Percentiles rank a stretch among this genome's conserved stretches.
Evolutionary conservation across 2,113 vertebrate genomes (phyloP).

Genomic region (Nanger granti): DNA sequence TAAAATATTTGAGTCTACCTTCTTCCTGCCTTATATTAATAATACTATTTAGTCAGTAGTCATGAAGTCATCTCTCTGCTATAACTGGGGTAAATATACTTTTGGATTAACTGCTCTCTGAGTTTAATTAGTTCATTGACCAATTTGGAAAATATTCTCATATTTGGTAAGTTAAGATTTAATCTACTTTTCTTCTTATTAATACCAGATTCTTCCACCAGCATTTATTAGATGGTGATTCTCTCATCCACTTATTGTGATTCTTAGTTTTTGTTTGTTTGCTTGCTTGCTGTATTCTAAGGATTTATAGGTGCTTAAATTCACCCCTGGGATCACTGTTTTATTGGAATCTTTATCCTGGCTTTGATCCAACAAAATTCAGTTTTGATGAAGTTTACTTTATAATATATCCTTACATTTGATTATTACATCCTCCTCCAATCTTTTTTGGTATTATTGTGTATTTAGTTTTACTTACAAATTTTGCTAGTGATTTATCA

Average conservation of each 20-base stretch:
- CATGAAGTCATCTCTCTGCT: background rate
- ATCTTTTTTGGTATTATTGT: slow-evolving; percentile 45
- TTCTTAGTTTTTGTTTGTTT: slow-evolving; percentile 20
- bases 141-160: slow-evolving; percentile 40
- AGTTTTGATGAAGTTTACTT: slow-evolving; percentile 62
- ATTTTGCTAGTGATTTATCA: slow-evolving; percentile 48
- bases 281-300: slow-evolving; percentile 36
- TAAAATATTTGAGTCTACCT: background rate
- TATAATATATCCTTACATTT: slow-evolving; percentile 63
- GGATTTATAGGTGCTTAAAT: slow-evolving; percentile 45
- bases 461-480: slow-evolving; percentile 49
- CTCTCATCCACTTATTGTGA: slow-evolving; percentile 25
- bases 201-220: background rate
- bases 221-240: slow-evolving; percentile 52
- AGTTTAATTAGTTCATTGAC: slow-evolving; percentile 53
- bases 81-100: background rate
- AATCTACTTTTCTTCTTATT: slow-evolving; percentile 41
- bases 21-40: background rate
- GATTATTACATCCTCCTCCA: slow-evolving; percentile 47
- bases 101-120: background rate
- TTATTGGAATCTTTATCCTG: slow-evolving; percentile 56
- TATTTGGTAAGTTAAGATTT: slow-evolving; percentile 38
- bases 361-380: slow-evolving; percentile 57
- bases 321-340: slow-evolving; percentile 50
- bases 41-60: background rate